These are phyloP conservation scores for Pantherophis vulpinus DNA, from an alignment of 2,797 vertebrate genomes.

Conservation along the genomic window DNA sequence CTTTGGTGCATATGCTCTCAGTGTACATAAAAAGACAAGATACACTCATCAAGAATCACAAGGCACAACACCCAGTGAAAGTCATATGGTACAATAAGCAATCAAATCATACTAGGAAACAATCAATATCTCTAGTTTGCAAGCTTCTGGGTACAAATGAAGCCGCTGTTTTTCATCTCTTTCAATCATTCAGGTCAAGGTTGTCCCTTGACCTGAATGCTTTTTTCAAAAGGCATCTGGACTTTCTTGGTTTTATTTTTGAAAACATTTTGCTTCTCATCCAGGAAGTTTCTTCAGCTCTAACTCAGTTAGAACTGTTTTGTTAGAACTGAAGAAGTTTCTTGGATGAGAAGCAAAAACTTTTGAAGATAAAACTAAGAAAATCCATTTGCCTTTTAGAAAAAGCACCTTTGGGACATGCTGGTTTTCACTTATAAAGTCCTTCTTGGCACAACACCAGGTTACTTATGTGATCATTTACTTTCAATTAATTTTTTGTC, in stretches of 20 bases:
- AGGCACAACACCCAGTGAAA: no score
- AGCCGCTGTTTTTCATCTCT: neutral
- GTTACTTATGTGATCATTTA: neutral
- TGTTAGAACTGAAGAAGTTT: neutral
- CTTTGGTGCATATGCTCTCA: no score
- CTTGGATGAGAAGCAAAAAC: neutral
- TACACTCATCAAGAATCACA: no score
- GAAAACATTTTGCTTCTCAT: neutral
- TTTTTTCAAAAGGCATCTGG: neutral
- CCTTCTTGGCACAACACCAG: neutral
- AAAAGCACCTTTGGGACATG: neutral
- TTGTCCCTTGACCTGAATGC: neutral
- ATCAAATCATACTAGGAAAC: no score
- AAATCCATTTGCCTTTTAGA: neutral
- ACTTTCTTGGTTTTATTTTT: neutral
- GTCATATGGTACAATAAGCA: no score
- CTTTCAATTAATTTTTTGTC: neutral
- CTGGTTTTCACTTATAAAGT: neutral
- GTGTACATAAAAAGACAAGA: no score
- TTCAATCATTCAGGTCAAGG: neutral
- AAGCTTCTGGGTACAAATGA: neutral
- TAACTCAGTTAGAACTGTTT: neutral
- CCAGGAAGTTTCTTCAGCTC: neutral
- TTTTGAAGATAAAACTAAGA: neutral
- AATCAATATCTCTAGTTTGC: neutral